These are phyloP conservation scores for Falcaria lacertinaria DNA, from an alignment of 2,888 invertebrate genomes.

Conservation along the genomic window DNA sequence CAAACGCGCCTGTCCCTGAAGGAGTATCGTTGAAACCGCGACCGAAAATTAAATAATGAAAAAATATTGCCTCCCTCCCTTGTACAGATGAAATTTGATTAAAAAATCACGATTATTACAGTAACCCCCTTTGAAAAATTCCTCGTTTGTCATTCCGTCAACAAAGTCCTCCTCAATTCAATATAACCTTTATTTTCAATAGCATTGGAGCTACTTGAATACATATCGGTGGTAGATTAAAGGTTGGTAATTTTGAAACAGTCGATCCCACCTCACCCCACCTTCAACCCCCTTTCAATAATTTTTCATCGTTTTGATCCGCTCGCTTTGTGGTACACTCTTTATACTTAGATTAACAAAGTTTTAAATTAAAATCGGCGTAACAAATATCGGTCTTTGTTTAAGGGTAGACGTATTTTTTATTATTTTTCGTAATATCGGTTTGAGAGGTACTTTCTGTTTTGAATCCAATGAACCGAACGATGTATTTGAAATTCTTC, in stretches of 20 bases:
- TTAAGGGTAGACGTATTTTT: constrained; percentile 29
- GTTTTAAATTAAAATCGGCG: constrained; percentile 75
- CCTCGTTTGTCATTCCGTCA: constrained; percentile 27
- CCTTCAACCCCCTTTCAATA: constrained; percentile 74
- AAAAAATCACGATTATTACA: constrained; percentile 81
- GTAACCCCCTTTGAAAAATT: constrained; percentile 59
- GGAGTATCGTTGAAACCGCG: constrained; percentile 60
- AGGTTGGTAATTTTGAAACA: constrained; percentile 53
- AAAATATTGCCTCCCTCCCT: constrained; percentile 77
- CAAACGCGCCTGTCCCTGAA: constrained; percentile 71
- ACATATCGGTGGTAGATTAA: constrained; percentile 27
- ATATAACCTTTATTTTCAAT: constrained; percentile 16
- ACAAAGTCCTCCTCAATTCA: constrained; percentile 12
- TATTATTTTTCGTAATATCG: constrained; percentile 28
- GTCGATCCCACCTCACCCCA: constrained; percentile 61
- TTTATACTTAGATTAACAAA: constrained; percentile 77
- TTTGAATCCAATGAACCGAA: too few species aligned
- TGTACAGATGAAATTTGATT: constrained; percentile 80
- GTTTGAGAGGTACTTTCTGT: constrained; percentile 11
- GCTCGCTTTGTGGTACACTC: constrained; percentile 71
- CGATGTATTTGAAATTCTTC: neutral
- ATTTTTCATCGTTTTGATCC: constrained; percentile 79
- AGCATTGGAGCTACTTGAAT: constrained; percentile 11
- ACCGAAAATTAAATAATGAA: constrained; percentile 79
- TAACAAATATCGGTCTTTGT: constrained; percentile 57